Evolutionary conservation across 2,797 vertebrate genomes (phyloP), one percentile per base, ranked within the genome.

Genomic region (Sebastiscus albofasciatus): DNA sequence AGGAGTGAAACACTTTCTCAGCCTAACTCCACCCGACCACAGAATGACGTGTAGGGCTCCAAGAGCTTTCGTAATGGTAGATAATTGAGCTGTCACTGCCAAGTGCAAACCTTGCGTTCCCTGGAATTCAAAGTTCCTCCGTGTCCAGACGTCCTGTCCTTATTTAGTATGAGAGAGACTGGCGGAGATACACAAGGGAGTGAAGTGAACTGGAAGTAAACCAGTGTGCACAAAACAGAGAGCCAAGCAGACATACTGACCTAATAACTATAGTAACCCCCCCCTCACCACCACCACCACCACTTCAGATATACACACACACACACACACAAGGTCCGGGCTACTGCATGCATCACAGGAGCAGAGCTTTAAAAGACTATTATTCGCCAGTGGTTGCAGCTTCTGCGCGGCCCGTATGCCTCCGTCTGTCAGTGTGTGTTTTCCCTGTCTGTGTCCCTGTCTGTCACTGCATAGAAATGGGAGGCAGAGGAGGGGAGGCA

Each of bases 171-270:
- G 82, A 83, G 80, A 39, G 77, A 71, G 66, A 78, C 59, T 42
- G 77, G 58, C 36, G 4, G 76, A 81, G 70, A 75, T 69, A 56
- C 65, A 72, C 83, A 81, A 79, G 77, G 72, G 59, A 76, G 85
- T 85, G 92, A 93, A 92, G 85, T 93, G 89, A 93, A 90, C 90
- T 94, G 84, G 91, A 93, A 92, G 89, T 92, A 94, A 94, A 88
- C 73, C 70, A 87, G 85, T 83, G 80, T 86, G 85, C 87, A 84
- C 88, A 90, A 90, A 92, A 87, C 87, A 77, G 83, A 83, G 87
- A 90, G 81, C 78, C 69, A 90, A 87, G 87, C 88, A 92, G 90
- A 92, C 89, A 88, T 85, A 81, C 86, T 93, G 91, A 92, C 92
- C 93, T 89, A 93, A 89, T 93, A 93, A 93, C 91, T 86, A 84